Evolutionary conservation across 2,888 invertebrate species (phyloP).

Genomic region (Cryptosula pallasiana): DNA sequence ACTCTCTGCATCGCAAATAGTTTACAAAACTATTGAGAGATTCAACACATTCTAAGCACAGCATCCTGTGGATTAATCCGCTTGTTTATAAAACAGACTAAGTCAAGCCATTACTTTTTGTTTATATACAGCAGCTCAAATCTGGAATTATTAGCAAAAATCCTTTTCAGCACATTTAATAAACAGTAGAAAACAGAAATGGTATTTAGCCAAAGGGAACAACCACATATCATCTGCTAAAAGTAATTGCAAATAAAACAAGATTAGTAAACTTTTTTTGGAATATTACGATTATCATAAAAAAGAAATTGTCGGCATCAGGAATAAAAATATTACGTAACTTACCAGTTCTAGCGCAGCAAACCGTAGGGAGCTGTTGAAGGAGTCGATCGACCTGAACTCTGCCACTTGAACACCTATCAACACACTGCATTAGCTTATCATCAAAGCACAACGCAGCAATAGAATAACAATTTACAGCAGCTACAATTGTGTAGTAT

Average conservation of each 20-base stretch:
- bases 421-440: no score
- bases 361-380: no score
- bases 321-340: no score
- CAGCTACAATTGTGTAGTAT: neutral
- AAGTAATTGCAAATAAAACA: neutral
- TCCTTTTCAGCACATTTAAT: neutral
- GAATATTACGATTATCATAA: no score
- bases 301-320: no score
- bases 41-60: neutral
- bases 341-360: no score
- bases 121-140: slow-evolving; percentile 16
- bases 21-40: neutral
- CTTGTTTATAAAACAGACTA: neutral
- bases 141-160: slow-evolving; percentile 21
- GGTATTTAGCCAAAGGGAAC: no score
- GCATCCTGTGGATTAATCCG: slow-evolving; percentile 1
- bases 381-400: no score
- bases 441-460: slow-evolving; percentile 7
- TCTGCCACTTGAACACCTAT: no score
- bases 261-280: neutral
- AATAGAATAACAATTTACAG: neutral
- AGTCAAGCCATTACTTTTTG: neutral
- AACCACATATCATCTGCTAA: no score
- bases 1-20: no score
- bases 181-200: no score